Evolutionary conservation across 1,140 invertebrate genomes (phyloP).

Genomic region (Papilio polyxenes): DNA sequence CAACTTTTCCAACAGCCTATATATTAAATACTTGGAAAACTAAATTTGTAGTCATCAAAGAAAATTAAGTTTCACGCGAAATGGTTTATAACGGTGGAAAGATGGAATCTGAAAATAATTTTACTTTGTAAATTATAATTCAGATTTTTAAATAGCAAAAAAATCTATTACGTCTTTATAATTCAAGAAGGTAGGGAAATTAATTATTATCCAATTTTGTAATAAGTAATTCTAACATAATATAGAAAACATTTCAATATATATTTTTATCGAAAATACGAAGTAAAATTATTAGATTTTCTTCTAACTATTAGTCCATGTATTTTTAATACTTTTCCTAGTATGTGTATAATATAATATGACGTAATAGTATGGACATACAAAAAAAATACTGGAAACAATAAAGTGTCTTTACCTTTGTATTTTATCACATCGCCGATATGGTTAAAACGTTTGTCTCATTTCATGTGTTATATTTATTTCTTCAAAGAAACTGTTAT

Average conservation of each 20-base stretch:
- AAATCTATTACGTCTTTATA: neutral
- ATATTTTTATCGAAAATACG: too few relatives aligned
- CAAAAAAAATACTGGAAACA: neutral
- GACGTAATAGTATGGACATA: neutral
- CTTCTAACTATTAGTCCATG: too few relatives aligned
- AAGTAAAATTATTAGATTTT: too few relatives aligned
- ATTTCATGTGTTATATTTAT: slow-evolving; percentile 27
- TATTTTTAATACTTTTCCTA: too few relatives aligned
- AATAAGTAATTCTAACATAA: too few relatives aligned
- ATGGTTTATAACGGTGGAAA: slow-evolving; percentile 4
- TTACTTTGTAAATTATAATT: neutral
- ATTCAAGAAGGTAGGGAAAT: neutral
- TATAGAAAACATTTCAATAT: too few relatives aligned
- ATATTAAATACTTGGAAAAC: slow-evolving; percentile 11
- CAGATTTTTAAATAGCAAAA: neutral
- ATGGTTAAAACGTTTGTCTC: slow-evolving; percentile 16
- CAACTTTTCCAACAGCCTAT: neutral
- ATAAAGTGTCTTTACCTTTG: slow-evolving; percentile 12
- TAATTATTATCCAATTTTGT: neutral
- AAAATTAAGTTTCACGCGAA: slow-evolving; percentile 25
- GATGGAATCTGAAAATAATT: slow-evolving; percentile 12
- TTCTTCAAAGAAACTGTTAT: slow-evolving; percentile 34
- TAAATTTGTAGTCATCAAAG: slow-evolving; percentile 22
- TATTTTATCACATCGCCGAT: slow-evolving; percentile 14
- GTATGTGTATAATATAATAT: neutral